A percentile compares a stretch with the other conserved stretches of the same genome.
phyloP scores from a whole-genome alignment of 2,113 vertebrate genomes.

The Rhipidura dahli region DNA sequence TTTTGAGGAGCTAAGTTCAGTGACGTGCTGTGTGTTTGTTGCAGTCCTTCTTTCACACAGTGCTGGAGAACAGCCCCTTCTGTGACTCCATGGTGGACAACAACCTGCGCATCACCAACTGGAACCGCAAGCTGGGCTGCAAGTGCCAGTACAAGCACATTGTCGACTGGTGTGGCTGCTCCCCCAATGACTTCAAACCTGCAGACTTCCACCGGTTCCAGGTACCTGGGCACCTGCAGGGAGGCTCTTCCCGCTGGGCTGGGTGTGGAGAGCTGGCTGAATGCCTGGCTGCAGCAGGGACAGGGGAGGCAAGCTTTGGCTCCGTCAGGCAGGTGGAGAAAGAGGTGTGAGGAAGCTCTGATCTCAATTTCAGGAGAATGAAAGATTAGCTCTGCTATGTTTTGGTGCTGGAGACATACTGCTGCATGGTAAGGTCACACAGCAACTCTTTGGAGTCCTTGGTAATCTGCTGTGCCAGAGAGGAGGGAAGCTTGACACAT shows the following conservation, averaged over 20 bases:
- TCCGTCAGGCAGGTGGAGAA: not conserved
- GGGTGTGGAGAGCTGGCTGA: not conserved
- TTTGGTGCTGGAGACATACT: not conserved
- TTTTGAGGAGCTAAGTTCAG: not conserved
- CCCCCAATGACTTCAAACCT: constrained; percentile 91
- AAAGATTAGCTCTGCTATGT: not conserved
- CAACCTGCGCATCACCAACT: constrained; percentile 94
- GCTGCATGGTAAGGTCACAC: not conserved
- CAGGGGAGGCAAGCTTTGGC: not conserved
- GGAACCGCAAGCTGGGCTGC: constrained; percentile 92
- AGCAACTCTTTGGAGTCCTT: not conserved
- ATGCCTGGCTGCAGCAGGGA: not conserved
- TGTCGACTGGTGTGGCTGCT: constrained; percentile 94
- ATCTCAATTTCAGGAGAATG: not conserved
- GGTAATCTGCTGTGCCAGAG: not conserved
- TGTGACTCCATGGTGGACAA: constrained; percentile 94
- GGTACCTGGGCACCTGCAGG: constrained; percentile 67
- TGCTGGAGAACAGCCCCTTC: constrained; percentile 88
- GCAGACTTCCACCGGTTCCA: constrained; percentile 96
- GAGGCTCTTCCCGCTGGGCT: not conserved
- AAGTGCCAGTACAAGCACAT: constrained; percentile 97
- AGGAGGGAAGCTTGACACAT: not conserved
- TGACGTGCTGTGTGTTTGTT: not conserved
- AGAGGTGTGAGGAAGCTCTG: not conserved
- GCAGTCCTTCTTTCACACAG: constrained; percentile 90